phyloP scores from a whole-genome alignment of 2,888 invertebrate genomes.

The Eupithecia insigniata region DNA sequence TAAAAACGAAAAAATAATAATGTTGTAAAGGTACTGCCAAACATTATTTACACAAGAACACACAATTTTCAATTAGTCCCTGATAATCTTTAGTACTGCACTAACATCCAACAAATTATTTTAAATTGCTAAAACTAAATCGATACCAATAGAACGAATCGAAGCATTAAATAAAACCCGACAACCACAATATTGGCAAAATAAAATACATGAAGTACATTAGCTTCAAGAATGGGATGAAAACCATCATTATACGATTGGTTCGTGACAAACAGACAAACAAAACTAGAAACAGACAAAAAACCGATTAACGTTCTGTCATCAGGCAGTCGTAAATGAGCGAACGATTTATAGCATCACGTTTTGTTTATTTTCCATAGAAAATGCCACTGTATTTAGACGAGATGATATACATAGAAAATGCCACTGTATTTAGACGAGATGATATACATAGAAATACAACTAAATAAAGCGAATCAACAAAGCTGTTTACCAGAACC shows the following conservation, averaged over 20 bases:
- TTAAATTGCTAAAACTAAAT: conserved; percentile 17
- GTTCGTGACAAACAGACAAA: conserved; percentile 26
- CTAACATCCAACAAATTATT: conserved; percentile 20
- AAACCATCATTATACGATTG: conserved; percentile 24
- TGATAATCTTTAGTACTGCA: conserved; percentile 9
- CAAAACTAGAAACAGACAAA: conserved; percentile 23
- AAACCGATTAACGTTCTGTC: conserved; percentile 36
- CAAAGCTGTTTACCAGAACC: neutral
- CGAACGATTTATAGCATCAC: conserved; percentile 32
- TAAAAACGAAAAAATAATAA: neutral
- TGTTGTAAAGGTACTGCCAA: neutral
- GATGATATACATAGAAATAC: neutral
- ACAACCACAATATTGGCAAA: conserved; percentile 3
- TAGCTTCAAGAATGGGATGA: conserved; percentile 12
- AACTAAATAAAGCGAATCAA: neutral
- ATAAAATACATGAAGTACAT: conserved; percentile 1
- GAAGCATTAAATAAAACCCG: conserved; percentile 16
- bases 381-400: neutral
- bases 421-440: neutral
- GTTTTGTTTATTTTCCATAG: conserved; percentile 21
- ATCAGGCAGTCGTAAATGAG: conserved; percentile 27
- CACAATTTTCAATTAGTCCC: neutral
- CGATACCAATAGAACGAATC: conserved; percentile 25
- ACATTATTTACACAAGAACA: neutral
- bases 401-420: neutral